phyloP scores from a whole-genome alignment of 2,797 vertebrate species.

The Columba guinea region DNA sequence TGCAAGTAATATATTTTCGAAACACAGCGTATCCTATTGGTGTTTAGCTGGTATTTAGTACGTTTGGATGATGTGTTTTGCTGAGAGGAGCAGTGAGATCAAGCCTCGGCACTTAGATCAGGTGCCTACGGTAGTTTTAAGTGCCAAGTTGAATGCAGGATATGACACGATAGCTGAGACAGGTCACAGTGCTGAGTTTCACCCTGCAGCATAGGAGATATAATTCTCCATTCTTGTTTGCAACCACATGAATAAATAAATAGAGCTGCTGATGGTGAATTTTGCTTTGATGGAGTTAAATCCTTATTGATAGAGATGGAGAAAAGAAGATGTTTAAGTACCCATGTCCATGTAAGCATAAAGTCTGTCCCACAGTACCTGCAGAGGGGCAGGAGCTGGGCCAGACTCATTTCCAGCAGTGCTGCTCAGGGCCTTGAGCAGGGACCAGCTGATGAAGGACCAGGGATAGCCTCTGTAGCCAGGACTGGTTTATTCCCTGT shows the following conservation, averaged over 20 bases:
- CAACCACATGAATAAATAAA: not conserved
- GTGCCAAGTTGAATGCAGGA: not conserved
- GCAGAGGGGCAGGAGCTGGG: fast-evolving
- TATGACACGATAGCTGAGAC: not conserved
- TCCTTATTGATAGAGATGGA: not conserved
- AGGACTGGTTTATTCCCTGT: not conserved
- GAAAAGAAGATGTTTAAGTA: not conserved
- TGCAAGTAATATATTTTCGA: not conserved
- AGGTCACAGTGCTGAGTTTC: not conserved
- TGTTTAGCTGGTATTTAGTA: not conserved
- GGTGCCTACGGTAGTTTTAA: not conserved
- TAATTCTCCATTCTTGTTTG: not conserved
- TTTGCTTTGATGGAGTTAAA: not conserved
- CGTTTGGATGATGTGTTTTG: not conserved
- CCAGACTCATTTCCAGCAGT: not conserved
- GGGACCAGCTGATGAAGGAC: not conserved
- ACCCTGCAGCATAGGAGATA: fast-evolving
- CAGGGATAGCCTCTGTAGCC: not conserved
- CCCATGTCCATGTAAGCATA: not conserved
- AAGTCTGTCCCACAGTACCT: not conserved
- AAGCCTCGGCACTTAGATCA: not conserved
- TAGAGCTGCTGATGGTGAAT: not conserved
- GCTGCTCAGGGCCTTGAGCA: not conserved
- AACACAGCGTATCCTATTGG: not conserved
- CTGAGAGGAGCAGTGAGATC: not conserved